These are phyloP conservation scores for Bombus polaris DNA, from an alignment of 1,140 invertebrate genomes.

Conservation along the genomic window DNA sequence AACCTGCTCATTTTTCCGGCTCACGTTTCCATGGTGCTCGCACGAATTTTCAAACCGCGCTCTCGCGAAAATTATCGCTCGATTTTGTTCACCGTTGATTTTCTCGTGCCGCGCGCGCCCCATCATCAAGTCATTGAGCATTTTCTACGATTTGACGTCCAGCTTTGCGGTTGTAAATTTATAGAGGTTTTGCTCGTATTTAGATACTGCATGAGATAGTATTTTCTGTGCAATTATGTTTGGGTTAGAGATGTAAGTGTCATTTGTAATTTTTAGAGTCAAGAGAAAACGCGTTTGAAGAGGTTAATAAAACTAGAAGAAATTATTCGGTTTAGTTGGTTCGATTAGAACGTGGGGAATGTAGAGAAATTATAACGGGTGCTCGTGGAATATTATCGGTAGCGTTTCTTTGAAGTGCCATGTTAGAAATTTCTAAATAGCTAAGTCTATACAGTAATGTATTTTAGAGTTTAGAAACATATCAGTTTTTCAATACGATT, in stretches of 20 bases:
- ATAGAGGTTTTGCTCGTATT: background rate
- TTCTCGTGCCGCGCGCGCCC: background rate
- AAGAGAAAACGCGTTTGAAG: background rate
- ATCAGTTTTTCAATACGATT: too few relatives aligned
- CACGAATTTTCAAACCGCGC: background rate
- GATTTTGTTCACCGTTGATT: background rate
- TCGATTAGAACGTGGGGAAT: too few relatives aligned
- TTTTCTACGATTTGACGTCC: background rate
- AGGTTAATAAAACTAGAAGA: background rate
- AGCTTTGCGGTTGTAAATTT: background rate
- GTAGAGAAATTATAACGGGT: too few relatives aligned
- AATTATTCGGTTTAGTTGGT: background rate
- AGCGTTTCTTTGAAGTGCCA: too few relatives aligned
- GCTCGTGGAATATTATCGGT: too few relatives aligned
- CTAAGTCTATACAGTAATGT: too few relatives aligned
- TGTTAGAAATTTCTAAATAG: too few relatives aligned
- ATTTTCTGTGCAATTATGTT: background rate
- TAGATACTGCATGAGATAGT: background rate
- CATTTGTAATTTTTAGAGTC: background rate
- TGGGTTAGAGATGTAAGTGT: background rate
- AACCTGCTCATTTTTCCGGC: slow-evolving; percentile 9
- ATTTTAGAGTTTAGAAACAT: too few relatives aligned
- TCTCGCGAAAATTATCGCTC: background rate
- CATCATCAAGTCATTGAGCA: background rate
- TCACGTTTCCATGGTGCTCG: slow-evolving; percentile 17